A percentile compares a stretch with the other conserved stretches of the same genome.
Evolutionary conservation across 2,113 vertebrate genomes (phyloP).

Genomic region (Chaetops frenatus): DNA sequence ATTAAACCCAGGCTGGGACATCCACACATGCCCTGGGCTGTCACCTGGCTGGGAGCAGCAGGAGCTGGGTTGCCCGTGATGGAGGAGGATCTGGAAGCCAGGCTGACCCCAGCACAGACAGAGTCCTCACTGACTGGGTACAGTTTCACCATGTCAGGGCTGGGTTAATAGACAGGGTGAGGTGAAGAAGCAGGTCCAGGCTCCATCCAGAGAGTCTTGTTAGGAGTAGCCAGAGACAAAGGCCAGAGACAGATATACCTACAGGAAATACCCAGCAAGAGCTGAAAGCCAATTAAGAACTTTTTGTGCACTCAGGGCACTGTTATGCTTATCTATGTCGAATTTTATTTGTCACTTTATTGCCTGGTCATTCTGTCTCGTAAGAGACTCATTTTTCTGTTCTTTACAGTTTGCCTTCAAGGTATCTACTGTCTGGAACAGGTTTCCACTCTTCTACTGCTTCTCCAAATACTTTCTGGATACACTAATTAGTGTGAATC

Average conservation of each 20-base stretch:
- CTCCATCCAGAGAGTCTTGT: neutral
- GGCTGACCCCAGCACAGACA: rapidly evolving
- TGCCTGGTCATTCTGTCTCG: neutral
- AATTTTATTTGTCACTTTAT: neutral
- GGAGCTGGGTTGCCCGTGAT: neutral
- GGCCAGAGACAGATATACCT: neutral
- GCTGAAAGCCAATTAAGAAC: neutral
- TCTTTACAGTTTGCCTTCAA: neutral
- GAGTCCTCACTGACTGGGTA: rapidly evolving
- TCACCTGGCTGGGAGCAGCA: neutral
- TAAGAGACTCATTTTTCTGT: neutral
- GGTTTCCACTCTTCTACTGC: neutral
- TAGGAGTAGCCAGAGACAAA: neutral
- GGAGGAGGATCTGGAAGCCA: neutral
- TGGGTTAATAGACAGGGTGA: neutral
- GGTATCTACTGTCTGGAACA: neutral
- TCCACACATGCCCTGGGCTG: neutral
- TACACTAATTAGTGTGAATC: neutral
- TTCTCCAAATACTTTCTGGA: neutral
- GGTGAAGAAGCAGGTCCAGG: neutral
- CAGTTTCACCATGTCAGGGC: neutral
- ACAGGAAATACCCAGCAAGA: neutral
- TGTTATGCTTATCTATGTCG: neutral
- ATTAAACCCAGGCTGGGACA: neutral
- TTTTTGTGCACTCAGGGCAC: neutral